Base-by-base conservation (phyloP, 2,888 invertebrate genomes). In the Chrysina gloriosa region DNA sequence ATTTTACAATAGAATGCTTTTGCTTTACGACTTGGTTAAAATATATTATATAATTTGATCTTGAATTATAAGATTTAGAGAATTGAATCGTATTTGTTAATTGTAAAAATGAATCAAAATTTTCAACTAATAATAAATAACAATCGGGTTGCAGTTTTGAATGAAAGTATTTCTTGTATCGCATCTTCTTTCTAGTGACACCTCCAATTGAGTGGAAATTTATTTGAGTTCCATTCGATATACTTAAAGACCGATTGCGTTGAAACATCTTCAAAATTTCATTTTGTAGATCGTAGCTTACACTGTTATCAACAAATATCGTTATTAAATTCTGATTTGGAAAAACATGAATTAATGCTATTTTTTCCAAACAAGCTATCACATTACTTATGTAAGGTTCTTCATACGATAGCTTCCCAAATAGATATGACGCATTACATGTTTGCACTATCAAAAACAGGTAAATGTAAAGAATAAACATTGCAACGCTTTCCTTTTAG, bases 71-170 rank as follows among this genome's bases (percentile, higher is more conserved):
- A 4, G 50, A 47, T 52, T 69, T 58, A 3, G 70, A 63, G n/a
- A 47, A n/a, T n/a, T 58, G 4, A 7, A 68, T 47, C 21, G 70
- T 34, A 1, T 56, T 3, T 0, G 65, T 9, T 3, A 66, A 65
- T 6, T 34, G 19, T 9, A 29, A 4, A 34, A 73, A 73, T 16
- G 63, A 63, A 11, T 67, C 58, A 5, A 47, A 50, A 19, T n/a
- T 66, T 34, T 74, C 75, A 2, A 69, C 42, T 7, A 73, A 61
- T 2, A 71, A 36, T 14, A 75, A 14, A 50, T 70, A 70, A 25
- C 67, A 72, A 4, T 42, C 36, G 2, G 25, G 14, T 42, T 25
- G 19, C n/a, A 42, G 14, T 2, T 27, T 5, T 16, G 58, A 36
- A 9, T 42, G 42, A 1, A 25, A 39, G 29, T 45, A 42, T 27